A percentile compares a stretch with the other conserved stretches of the same genome.
phyloP scores from a whole-genome alignment of 2,797 vertebrate species.

The Halcyon badia region DNA sequence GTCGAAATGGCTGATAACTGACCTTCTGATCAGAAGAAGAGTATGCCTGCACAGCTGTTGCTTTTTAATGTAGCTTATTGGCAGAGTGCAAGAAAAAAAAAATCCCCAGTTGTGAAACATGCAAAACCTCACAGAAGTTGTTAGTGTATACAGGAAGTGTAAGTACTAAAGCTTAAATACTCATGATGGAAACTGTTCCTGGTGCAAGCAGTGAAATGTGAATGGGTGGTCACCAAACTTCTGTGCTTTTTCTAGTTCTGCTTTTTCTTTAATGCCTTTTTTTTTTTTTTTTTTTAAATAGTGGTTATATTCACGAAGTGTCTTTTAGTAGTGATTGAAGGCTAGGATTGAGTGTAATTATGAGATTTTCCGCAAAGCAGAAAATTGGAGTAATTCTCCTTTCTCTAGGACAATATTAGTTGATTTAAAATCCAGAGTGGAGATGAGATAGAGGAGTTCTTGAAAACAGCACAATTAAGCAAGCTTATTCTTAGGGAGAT shows the following conservation, averaged over 20 bases:
- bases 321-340: not conserved
- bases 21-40: not conserved
- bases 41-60: not conserved
- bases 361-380: not conserved
- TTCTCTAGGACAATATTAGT: not conserved
- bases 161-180: not conserved
- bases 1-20: not conserved
- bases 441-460: not conserved
- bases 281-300: not conserved
- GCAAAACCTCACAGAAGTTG: not conserved
- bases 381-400: not conserved
- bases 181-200: not conserved
- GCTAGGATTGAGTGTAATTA: not conserved
- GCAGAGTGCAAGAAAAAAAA: not conserved
- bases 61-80: not conserved
- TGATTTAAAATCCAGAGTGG: not conserved
- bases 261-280: not conserved
- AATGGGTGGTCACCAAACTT: not conserved
- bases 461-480: not conserved
- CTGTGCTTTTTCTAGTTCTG: not conserved
- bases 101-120: fast-evolving
- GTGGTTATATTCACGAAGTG: not conserved
- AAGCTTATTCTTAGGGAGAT: not conserved
- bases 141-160: not conserved
- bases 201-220: not conserved